A percentile compares a stretch with the other conserved stretches of the same genome.
phyloP scores from a whole-genome alignment of 2,888 invertebrate genomes.

The Conus canariensis region DNA sequence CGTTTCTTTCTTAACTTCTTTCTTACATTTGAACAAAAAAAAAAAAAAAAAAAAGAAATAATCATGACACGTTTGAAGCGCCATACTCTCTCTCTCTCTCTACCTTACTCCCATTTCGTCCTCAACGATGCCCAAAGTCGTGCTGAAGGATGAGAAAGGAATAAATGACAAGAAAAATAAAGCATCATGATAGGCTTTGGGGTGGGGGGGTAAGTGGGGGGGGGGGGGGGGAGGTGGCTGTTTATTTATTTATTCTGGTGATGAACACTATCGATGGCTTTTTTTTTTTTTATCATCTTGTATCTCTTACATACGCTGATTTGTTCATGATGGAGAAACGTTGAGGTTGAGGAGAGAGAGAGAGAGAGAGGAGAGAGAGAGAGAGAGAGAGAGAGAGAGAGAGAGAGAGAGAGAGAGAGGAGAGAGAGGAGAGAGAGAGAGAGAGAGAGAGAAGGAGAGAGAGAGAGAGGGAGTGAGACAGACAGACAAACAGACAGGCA shows the following conservation, averaged over 20 bases:
- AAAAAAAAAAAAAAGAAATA: neutral
- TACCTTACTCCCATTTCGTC: no score
- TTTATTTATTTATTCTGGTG: no score
- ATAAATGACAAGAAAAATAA: neutral
- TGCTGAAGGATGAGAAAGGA: neutral
- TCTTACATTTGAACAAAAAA: neutral
- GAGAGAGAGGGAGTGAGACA: neutral
- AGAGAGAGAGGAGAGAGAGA: neutral
- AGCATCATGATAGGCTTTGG: no score
- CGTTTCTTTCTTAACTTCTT: no score
- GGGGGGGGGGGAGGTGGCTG: neutral
- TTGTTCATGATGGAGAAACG: neutral
- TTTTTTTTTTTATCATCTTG: no score
- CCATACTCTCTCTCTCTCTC: no score
- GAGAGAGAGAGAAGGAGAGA: conserved; percentile 12
- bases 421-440: neutral
- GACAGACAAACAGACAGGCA: neutral
- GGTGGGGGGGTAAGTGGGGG: neutral
- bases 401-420: neutral
- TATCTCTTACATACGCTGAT: no score
- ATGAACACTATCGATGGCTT: no score
- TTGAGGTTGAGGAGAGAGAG: neutral
- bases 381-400: neutral
- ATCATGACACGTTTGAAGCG: no score
- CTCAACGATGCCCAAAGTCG: no score